Conservation (phyloP, 2,113 vertebrate genomes). For the Clinocottus analis region DNA sequence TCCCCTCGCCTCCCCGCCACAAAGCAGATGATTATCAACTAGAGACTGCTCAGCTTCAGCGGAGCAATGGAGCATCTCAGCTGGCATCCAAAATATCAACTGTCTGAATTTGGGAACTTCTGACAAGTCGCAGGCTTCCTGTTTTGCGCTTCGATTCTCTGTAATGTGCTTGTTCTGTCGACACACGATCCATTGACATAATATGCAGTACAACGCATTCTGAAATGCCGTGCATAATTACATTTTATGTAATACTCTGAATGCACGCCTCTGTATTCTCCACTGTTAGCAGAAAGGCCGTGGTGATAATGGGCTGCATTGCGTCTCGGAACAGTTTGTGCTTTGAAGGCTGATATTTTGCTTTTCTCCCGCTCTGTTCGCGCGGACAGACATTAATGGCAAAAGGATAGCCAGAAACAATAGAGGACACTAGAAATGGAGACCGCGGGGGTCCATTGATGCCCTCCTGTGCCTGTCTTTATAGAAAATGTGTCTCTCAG, state of each 20-base stretch:
- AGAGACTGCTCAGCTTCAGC: slow-evolving; percentile 71
- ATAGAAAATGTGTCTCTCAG: slow-evolving; percentile 60
- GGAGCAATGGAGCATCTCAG: slow-evolving; percentile 58
- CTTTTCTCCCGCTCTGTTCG: background rate
- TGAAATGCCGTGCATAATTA: slow-evolving; percentile 58
- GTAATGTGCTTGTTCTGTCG: slow-evolving; percentile 47
- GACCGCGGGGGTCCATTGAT: slow-evolving; percentile 53
- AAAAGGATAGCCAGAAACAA: slow-evolving; percentile 24
- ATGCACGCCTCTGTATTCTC: slow-evolving; percentile 29
- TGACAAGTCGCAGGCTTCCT: slow-evolving; percentile 56
- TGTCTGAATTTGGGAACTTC: slow-evolving; percentile 62
- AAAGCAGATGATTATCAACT: slow-evolving; percentile 82
- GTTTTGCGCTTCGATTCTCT: slow-evolving; percentile 45
- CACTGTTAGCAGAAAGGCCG: slow-evolving; percentile 31
- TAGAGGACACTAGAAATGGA: slow-evolving; percentile 31
- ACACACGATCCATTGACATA: slow-evolving; percentile 55
- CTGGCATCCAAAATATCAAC: slow-evolving; percentile 69
- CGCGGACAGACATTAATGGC: slow-evolving; percentile 9
- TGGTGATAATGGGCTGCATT: slow-evolving; percentile 14
- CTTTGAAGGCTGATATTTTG: slow-evolving; percentile 39
- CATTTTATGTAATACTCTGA: slow-evolving; percentile 39
- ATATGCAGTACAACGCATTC: slow-evolving; percentile 25
- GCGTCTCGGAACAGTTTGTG: background rate
- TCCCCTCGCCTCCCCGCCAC: slow-evolving; percentile 67
- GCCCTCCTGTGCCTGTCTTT: slow-evolving; percentile 45